phyloP scores from a whole-genome alignment of 2,797 vertebrate genomes.

The Balearica regulorum region DNA sequence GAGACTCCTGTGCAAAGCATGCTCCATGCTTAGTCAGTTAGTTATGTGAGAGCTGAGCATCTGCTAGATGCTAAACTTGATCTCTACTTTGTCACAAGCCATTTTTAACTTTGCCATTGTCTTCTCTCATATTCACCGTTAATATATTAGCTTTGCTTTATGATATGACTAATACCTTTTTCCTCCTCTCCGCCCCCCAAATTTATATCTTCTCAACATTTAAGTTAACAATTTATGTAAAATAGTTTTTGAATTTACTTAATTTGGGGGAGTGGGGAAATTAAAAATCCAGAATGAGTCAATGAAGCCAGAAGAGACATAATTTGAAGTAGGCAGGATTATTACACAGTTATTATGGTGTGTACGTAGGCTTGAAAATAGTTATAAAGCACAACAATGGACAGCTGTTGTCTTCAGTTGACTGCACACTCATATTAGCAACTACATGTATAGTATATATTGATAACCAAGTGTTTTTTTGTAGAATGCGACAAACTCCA shows the following conservation, averaged over 20 bases:
- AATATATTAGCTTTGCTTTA: neutral
- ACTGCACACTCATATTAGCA: neutral
- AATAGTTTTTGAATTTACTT: neutral
- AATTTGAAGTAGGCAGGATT: neutral
- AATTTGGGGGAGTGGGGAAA: accelerated
- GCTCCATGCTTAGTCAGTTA: neutral
- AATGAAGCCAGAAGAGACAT: neutral
- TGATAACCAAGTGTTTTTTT: neutral
- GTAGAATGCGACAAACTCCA: neutral
- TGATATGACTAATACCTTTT: neutral
- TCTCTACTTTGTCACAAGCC: neutral
- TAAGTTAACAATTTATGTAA: neutral
- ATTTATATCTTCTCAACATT: neutral
- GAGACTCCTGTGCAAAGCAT: neutral
- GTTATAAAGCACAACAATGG: neutral
- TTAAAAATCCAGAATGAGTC: neutral
- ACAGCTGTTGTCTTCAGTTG: neutral
- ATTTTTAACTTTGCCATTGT: neutral
- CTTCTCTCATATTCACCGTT: neutral
- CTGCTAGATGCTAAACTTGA: neutral
- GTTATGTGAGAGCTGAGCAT: neutral
- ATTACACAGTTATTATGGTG: neutral
- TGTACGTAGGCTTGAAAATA: neutral
- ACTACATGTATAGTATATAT: neutral
- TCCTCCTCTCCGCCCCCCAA: neutral